These are phyloP conservation scores for Hirtodrosophila confusa DNA, from an alignment of 2,888 invertebrate species.

Conservation along the genomic window DNA sequence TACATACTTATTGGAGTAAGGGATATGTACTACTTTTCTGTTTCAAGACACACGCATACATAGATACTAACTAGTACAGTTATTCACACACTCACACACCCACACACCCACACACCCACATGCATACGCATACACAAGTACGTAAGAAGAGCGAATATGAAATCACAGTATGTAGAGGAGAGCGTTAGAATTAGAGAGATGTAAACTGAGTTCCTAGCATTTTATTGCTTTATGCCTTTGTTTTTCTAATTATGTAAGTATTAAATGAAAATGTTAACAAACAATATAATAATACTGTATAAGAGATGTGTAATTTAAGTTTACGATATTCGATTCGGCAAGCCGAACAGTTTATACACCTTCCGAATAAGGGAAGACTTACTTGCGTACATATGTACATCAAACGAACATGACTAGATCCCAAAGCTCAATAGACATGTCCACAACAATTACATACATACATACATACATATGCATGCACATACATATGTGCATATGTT, in stretches of 20 bases:
- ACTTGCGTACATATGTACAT: too few species aligned
- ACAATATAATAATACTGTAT: constrained; percentile 8
- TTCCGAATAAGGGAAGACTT: background rate
- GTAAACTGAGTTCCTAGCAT: constrained; percentile 79
- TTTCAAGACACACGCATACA: too few species aligned
- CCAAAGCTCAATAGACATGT: constrained; percentile 8
- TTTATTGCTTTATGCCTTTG: constrained; percentile 74
- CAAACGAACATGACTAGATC: background rate
- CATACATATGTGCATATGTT: background rate
- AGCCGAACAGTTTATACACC: constrained; percentile 28
- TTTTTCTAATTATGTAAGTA: constrained; percentile 54
- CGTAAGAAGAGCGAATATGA: too few species aligned
- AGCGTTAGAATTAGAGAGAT: constrained; percentile 60
- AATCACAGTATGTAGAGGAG: constrained; percentile 3
- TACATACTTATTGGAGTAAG: too few species aligned
- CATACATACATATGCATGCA: too few species aligned
- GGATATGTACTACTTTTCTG: too few species aligned
- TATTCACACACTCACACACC: too few species aligned
- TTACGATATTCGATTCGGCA: constrained; percentile 31
- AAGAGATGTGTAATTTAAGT: constrained; percentile 3
- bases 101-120: too few species aligned
- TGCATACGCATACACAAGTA: too few species aligned
- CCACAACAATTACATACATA: background rate
- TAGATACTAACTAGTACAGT: too few species aligned
- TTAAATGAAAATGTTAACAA: constrained; percentile 26